Evolutionary conservation across 2,888 invertebrate genomes (phyloP).

Genomic region (Agriopis marginaria): DNA sequence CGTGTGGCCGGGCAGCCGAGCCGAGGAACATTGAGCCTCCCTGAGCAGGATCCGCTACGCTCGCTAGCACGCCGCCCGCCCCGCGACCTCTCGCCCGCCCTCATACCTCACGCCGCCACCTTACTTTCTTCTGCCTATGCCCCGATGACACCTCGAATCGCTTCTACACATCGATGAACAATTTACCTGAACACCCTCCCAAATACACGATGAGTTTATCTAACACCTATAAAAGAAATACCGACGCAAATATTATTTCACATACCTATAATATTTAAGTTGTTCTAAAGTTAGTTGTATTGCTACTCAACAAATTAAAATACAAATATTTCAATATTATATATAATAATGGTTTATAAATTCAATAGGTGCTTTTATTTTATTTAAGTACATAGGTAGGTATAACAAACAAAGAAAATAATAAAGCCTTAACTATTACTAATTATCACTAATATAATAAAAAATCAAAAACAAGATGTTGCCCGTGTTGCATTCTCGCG

Average conservation of each 20-base stretch:
- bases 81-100: constrained; percentile 41
- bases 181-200: constrained; percentile 23
- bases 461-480: too few species aligned
- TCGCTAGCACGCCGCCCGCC: constrained; percentile 39
- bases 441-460: too few species aligned
- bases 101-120: constrained; percentile 43
- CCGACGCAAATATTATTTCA: constrained; percentile 5
- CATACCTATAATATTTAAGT: background rate
- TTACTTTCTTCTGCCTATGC: constrained; percentile 50
- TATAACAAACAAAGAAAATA: too few species aligned
- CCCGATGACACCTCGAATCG: constrained; percentile 45
- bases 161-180: constrained; percentile 36
- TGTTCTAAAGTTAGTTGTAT: too few species aligned
- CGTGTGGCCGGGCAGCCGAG: constrained; percentile 61
- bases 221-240: constrained; percentile 11
- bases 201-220: constrained; percentile 11
- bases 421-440: too few species aligned
- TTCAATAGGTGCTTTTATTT: too few species aligned
- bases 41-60: constrained; percentile 17
- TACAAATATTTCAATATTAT: too few species aligned
- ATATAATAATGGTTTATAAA: too few species aligned
- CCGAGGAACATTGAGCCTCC: constrained; percentile 61
- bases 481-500: too few species aligned
- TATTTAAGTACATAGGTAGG: too few species aligned
- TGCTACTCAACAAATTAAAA: too few species aligned